Percentiles rank a stretch among this genome's conserved stretches.
Conservation (phyloP, 2,888 invertebrate genomes). For the Liodrosophila aerea region DNA sequence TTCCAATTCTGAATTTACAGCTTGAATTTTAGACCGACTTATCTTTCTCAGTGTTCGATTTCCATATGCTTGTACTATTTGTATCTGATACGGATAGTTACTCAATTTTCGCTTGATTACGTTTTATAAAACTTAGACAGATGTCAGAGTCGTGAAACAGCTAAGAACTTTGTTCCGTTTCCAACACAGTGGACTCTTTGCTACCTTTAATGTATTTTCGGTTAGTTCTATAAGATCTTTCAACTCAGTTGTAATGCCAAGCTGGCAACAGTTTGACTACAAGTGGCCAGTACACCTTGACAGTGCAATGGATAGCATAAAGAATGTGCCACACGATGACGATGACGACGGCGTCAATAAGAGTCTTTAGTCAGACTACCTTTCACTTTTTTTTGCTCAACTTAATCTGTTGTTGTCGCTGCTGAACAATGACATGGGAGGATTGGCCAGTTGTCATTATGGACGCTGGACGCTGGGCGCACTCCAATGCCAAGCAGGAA, state of each 20-base stretch:
- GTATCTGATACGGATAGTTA: too few relatives aligned
- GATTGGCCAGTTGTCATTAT: constrained; percentile 33
- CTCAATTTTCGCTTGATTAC: too few relatives aligned
- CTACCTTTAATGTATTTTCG: too few relatives aligned
- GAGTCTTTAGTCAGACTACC: constrained; percentile 55
- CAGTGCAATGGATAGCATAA: constrained; percentile 39
- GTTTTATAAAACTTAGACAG: too few relatives aligned
- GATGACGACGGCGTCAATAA: constrained; percentile 27
- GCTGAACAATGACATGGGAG: constrained; percentile 72
- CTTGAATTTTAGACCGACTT: too few relatives aligned
- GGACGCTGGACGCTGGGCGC: constrained; percentile 31
- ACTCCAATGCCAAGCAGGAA: constrained; percentile 79
- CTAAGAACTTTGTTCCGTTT: neutral
- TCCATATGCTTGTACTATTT: too few relatives aligned
- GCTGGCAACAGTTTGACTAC: neutral
- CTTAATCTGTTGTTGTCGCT: constrained; percentile 25
- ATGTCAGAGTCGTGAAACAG: neutral
- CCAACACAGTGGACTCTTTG: too few relatives aligned
- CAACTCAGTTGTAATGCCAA: too few relatives aligned
- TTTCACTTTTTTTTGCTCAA: constrained; percentile 65
- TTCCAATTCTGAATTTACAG: too few relatives aligned
- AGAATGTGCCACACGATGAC: constrained; percentile 46
- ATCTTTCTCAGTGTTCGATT: too few relatives aligned
- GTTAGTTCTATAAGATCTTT: too few relatives aligned
- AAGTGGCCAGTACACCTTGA: constrained; percentile 60